Percentiles rank a stretch among this genome's conserved stretches.
Evolutionary conservation across 2,888 invertebrate genomes (phyloP).

Genomic region (Tetanocera ferruginea): DNA sequence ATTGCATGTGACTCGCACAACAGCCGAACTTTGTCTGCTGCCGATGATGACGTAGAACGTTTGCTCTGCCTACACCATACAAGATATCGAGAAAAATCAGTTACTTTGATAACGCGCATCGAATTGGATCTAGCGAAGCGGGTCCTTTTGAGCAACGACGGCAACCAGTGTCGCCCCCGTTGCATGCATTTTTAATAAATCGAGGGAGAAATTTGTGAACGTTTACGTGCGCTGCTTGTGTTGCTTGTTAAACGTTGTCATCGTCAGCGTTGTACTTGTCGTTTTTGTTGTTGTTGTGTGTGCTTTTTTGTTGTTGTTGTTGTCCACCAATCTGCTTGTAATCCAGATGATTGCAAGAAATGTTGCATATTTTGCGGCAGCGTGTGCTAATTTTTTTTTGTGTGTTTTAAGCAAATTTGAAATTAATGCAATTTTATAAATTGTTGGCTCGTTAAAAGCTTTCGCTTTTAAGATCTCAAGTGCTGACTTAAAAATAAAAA

Average conservation of each 20-base stretch:
- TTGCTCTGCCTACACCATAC: conserved; percentile 17
- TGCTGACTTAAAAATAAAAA: too few relatives aligned
- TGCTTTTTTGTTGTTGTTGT: neutral
- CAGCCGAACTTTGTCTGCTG: too few relatives aligned
- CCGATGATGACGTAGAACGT: too few relatives aligned
- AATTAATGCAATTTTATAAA: too few relatives aligned
- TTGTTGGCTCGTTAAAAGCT: too few relatives aligned
- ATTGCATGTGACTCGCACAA: too few relatives aligned
- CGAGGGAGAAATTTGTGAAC: neutral
- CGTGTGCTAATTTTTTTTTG: too few relatives aligned
- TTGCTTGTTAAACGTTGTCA: neutral
- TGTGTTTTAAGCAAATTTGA: too few relatives aligned
- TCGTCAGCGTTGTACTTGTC: neutral
- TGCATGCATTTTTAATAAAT: conserved; percentile 23
- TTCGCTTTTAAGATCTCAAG: too few relatives aligned
- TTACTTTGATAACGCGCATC: conserved; percentile 65
- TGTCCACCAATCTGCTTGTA: neutral
- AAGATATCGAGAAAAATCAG: conserved; percentile 59
- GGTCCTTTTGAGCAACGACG: conserved; percentile 7
- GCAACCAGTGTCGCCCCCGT: conserved; percentile 19
- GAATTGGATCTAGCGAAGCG: conserved; percentile 57
- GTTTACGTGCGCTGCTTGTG: neutral
- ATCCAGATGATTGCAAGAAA: neutral
- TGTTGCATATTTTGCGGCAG: too few relatives aligned
- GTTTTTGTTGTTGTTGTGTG: neutral